Percentiles rank a stretch among this genome's conserved stretches.
phyloP scores from a whole-genome alignment of 37 sponge, comb jelly and placozoan genomes.

The Chondrosia reniformis region DNA sequence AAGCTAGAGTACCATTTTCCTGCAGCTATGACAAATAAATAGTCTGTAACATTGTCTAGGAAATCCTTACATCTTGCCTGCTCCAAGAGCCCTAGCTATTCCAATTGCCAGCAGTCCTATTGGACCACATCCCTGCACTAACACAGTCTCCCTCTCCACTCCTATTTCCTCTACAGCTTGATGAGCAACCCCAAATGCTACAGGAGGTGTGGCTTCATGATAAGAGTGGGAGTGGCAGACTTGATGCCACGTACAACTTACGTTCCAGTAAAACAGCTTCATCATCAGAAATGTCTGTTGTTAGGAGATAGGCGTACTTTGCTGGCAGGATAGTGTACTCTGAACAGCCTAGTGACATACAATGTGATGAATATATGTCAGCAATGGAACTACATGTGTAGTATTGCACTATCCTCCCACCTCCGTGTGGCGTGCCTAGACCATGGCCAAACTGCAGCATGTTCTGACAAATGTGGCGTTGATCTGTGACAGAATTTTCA shows the following conservation, averaged over 20 bases:
- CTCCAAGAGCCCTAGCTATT: conserved; percentile 76
- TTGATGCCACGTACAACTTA: conserved; percentile 14
- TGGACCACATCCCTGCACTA: conserved; percentile 90
- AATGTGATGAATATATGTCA: background rate
- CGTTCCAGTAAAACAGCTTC: conserved; percentile 84
- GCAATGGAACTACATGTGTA: background rate
- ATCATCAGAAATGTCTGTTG: conserved; percentile 58
- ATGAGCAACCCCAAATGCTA: conserved; percentile 91
- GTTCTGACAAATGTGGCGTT: conserved; percentile 84
- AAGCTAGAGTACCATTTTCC: background rate
- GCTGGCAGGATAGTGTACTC: conserved; percentile 83
- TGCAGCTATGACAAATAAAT: background rate
- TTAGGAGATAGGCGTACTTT: conserved; percentile 75
- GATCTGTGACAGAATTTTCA: conserved; percentile 42
- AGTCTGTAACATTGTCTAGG: background rate
- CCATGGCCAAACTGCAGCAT: conserved; percentile 90
- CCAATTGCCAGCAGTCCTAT: conserved; percentile 77
- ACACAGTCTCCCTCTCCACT: conserved; percentile 65
- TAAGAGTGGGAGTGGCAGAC: background rate
- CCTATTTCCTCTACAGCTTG: conserved; percentile 80
- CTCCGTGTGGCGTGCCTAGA: conserved; percentile 85
- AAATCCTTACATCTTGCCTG: conserved; percentile 68
- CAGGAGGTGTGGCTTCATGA: background rate
- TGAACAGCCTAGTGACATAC: conserved; percentile 53
- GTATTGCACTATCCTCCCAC: conserved; percentile 3